Percentiles rank a stretch among this genome's conserved stretches.
Evolutionary conservation across 2,113 vertebrate species (phyloP).

Genomic region (Neodontobutis hainanensis): DNA sequence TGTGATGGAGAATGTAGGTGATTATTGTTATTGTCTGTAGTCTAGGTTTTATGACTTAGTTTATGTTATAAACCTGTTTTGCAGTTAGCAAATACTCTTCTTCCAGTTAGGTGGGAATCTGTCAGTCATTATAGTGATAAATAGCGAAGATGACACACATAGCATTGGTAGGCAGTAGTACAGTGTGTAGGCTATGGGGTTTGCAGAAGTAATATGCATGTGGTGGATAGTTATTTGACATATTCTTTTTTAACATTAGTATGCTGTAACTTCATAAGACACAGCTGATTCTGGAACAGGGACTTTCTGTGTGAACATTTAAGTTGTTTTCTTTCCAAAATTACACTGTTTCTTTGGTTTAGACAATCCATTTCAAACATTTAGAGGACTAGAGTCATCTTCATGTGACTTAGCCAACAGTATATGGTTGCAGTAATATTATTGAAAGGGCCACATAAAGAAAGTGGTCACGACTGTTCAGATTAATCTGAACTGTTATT

Average conservation of each 20-base stretch:
- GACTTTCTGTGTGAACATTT: too few relatives aligned
- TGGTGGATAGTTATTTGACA: not conserved
- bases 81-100: not conserved
- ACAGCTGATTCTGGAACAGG: too few relatives aligned
- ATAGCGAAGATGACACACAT: not conserved
- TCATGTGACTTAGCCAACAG: too few relatives aligned
- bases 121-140: not conserved
- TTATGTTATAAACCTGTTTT: slow-evolving; percentile 3
- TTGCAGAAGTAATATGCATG: not conserved
- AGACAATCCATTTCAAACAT: too few relatives aligned
- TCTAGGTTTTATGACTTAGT: not conserved
- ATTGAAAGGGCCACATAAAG: too few relatives aligned
- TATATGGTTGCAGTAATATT: too few relatives aligned
- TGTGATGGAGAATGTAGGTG: not conserved
- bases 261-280: too few relatives aligned
- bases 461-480: too few relatives aligned
- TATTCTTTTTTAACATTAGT: not conserved
- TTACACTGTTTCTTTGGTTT: not conserved
- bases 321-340: too few relatives aligned
- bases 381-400: too few relatives aligned
- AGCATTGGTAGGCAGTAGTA: not conserved
- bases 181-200: not conserved
- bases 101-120: not conserved
- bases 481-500: too few relatives aligned
- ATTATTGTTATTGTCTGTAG: not conserved